Base-by-base conservation (phyloP, 2,113 vertebrate species). In the Mus musculus region DNA sequence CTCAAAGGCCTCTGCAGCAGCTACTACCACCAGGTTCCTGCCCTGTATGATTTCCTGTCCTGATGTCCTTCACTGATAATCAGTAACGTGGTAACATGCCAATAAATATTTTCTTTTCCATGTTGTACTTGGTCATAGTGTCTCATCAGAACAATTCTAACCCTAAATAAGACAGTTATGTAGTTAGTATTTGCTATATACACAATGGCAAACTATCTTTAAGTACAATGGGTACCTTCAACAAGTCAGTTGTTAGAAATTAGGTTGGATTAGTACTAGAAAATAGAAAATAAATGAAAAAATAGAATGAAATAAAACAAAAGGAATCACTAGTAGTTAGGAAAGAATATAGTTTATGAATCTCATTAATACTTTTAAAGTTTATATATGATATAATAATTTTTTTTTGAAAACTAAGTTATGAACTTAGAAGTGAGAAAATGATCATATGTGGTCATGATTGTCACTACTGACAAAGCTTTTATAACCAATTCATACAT, bases 401-500 rank as follows among this genome's bases (percentile, higher is more conserved):
- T 11, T 7, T 42, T 88, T 95, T 42, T 52, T 73, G 5, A 93
- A 59, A 77, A 63, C 56, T 67, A 89, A 42, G 69, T 95, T 91
- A 94, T 97, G 19, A 77, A 36, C 14, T 76, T 92, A 91, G 42
- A 90, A 91, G 3, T 80, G 22, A 16, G 2, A 33, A 52, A 71
- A 92, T 39, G 4, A 69, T 80, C 28, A 80, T 71, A 95, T 5
- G 77, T 93, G 88, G 30, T 95, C 14, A 95, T 49, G 65, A 71
- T 39, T 95, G 54, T 30, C 22, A 89, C 89, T 63, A 81, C 39
- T 93, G 95, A 95, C 26, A 85, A 30, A 94, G 81, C 89, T 87
- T 96, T 49, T 76, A 63, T 81, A 96, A 96, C 67, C 4, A 93
- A 19, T 69, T 94, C 28, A 85, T 95, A 24, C 80, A 90, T 77